phyloP scores from a whole-genome alignment of 2,113 vertebrate genomes.

The Vulpes ferrilata region DNA sequence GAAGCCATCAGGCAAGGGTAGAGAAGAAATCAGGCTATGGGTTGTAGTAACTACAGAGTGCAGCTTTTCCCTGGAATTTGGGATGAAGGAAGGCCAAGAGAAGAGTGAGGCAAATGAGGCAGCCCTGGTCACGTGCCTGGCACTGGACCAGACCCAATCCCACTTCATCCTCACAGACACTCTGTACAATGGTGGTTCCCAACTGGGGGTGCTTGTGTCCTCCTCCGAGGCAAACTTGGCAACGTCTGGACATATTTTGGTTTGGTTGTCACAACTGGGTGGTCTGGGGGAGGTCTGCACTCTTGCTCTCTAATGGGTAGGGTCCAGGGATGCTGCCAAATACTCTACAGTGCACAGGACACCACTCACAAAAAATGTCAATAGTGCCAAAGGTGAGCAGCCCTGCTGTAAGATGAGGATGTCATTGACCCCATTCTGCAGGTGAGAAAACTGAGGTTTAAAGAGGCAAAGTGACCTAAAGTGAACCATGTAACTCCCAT shows the following conservation, averaged over 20 bases:
- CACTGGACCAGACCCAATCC: too few species aligned
- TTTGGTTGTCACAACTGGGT: neutral
- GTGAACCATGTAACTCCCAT: neutral
- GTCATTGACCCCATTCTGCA: neutral
- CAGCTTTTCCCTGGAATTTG: neutral
- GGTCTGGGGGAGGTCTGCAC: neutral
- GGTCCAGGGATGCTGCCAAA: neutral
- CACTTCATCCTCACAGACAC: neutral
- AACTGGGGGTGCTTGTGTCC: too few species aligned
- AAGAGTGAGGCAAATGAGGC: neutral
- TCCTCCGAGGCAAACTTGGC: neutral
- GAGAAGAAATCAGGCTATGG: neutral
- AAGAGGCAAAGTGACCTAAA: neutral
- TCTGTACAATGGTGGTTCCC: rapidly evolving
- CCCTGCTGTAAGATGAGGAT: neutral
- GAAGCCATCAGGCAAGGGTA: neutral
- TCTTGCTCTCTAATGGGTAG: neutral
- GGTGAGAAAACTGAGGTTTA: neutral
- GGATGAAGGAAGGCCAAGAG: too few species aligned
- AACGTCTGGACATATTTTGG: neutral
- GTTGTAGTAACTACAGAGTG: neutral
- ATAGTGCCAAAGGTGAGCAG: neutral
- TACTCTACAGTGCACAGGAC: neutral
- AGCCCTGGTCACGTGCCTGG: neutral
- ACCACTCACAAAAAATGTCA: neutral